These are phyloP conservation scores for Rhadina sibilatrix DNA, from an alignment of 2,113 vertebrate genomes.

Conservation along the genomic window DNA sequence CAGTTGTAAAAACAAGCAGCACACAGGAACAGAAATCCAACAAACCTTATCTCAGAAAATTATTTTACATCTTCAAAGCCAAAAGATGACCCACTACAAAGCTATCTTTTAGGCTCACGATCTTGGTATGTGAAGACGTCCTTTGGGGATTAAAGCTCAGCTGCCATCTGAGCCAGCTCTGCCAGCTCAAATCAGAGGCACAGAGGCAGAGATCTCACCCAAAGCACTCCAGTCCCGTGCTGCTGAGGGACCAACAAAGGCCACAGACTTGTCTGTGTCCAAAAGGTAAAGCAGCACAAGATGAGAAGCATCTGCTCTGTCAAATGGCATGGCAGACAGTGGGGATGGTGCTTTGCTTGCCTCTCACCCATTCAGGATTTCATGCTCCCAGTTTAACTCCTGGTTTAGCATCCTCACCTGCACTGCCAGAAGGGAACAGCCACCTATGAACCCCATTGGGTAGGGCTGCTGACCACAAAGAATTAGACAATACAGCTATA, in stretches of 20 bases:
- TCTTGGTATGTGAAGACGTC: not conserved
- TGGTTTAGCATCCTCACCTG: rapidly evolving
- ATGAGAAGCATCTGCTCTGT: not conserved
- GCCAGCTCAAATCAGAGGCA: not conserved
- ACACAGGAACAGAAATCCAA: not conserved
- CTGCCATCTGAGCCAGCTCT: not conserved
- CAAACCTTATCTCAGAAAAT: not conserved
- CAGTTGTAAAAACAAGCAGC: not conserved
- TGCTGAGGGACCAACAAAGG: not conserved
- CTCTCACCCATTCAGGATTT: not conserved
- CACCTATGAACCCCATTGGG: not conserved
- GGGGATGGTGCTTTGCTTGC: not conserved
- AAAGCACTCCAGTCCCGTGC: not conserved
- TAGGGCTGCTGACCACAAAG: not conserved
- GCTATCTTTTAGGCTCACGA: not conserved
- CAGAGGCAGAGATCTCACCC: not conserved
- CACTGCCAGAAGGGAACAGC: not conserved
- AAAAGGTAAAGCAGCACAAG: not conserved
- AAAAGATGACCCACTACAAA: not conserved
- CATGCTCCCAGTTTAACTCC: rapidly evolving
- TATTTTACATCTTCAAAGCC: not conserved
- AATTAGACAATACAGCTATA: not conserved
- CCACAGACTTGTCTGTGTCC: not conserved
- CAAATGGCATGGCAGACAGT: not conserved
- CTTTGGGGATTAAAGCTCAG: not conserved